These are phyloP conservation scores for Chaetogeoica ovagalla DNA, from an alignment of 2,888 invertebrate species.

Conservation along the genomic window DNA sequence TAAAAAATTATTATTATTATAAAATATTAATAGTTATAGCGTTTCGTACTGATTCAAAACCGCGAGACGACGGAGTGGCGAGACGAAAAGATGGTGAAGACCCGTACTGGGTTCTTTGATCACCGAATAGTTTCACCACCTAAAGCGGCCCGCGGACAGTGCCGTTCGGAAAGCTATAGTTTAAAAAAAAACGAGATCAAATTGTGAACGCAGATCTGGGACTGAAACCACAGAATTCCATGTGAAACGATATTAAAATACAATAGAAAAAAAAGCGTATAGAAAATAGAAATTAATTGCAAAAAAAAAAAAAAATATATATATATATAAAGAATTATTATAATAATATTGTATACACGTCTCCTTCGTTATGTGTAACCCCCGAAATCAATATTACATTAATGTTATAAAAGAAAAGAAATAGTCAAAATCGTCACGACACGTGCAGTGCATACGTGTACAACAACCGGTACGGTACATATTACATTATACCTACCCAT, in stretches of 20 bases:
- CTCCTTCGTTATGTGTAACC: no score
- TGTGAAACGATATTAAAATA: conserved; percentile 51
- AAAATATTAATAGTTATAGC: conserved; percentile 35
- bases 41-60: conserved; percentile 48
- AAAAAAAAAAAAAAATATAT: neutral
- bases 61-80: neutral
- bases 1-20: neutral
- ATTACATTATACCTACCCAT: no score
- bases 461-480: no score
- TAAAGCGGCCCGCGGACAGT: neutral
- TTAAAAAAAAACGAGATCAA: conserved; percentile 51
- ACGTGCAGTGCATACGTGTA: neutral
- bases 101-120: no score
- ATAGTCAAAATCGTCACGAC: neutral
- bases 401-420: neutral
- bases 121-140: neutral
- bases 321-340: no score
- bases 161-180: conserved; percentile 48
- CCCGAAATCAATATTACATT: no score
- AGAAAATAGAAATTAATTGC: conserved; percentile 22
- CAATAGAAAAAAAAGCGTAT: conserved; percentile 43
- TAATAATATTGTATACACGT: neutral
- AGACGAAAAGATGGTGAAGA: no score
- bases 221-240: conserved; percentile 49
- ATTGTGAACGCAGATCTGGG: conserved; percentile 37